These are phyloP conservation scores for Idris sp. DNA, from an alignment of 1,140 invertebrate genomes.

Conservation along the genomic window DNA sequence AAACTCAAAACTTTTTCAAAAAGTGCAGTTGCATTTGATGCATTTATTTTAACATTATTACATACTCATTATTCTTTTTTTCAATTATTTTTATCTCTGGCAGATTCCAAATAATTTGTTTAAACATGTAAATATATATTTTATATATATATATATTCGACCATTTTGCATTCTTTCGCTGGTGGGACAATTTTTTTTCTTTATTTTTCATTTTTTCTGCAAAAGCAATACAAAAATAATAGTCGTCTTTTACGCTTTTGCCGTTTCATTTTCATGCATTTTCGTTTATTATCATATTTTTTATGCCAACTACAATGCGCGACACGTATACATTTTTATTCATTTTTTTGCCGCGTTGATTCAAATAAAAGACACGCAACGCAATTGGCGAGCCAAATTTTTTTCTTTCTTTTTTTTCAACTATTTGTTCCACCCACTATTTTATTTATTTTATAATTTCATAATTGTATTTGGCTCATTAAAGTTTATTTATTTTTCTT, in stretches of 20 bases:
- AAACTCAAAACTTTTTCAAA: constrained; percentile 46
- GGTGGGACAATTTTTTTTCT: constrained; percentile 48
- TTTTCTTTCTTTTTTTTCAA: neutral
- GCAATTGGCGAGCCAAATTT: constrained; percentile 20
- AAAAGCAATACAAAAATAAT: constrained; percentile 64
- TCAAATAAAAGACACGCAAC: constrained; percentile 13
- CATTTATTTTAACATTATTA: constrained; percentile 19
- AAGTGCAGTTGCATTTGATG: constrained; percentile 49
- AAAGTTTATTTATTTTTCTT: constrained; percentile 9
- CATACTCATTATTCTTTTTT: constrained; percentile 4
- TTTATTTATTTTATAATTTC: constrained; percentile 14
- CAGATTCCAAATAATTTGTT: constrained; percentile 53
- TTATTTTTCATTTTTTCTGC: no score
- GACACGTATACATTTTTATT: constrained; percentile 19
- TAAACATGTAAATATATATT: constrained; percentile 62
- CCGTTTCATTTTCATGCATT: constrained; percentile 29
- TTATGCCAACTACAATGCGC: constrained; percentile 11
- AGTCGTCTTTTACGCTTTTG: constrained; percentile 52
- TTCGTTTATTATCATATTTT: constrained; percentile 16
- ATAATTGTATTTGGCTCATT: constrained; percentile 3
- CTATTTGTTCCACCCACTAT: constrained; percentile 9
- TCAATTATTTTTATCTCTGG: constrained; percentile 14
- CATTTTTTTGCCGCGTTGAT: constrained; percentile 16
- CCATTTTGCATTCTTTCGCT: constrained; percentile 30
- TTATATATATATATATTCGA: constrained; percentile 58